phyloP scores from a whole-genome alignment of 2,797 vertebrate species.

The Parotocinclus haroldoi region DNA sequence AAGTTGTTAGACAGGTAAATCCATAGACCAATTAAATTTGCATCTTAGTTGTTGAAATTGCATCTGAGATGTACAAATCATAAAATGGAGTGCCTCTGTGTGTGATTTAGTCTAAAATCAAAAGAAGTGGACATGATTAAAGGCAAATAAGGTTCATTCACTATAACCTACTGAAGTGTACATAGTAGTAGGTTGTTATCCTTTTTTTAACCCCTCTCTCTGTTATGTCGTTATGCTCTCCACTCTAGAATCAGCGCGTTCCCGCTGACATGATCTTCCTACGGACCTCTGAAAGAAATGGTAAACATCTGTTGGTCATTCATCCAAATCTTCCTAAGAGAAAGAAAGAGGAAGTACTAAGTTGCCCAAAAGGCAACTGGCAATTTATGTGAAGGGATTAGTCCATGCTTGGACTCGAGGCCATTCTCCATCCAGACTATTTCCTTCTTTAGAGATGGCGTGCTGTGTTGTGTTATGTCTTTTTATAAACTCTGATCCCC shows the following conservation, averaged over 20 bases:
- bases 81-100: no score
- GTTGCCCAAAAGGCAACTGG: constrained; percentile 9
- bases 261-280: constrained; percentile 99
- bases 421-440: constrained; percentile 2
- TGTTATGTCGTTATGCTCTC: no score
- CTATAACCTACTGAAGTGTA: no score
- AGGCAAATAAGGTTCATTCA: no score
- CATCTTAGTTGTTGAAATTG: no score
- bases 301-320: constrained; percentile 89
- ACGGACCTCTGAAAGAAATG: constrained; percentile 97
- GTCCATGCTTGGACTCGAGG: background rate
- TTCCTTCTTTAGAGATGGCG: constrained; percentile 17
- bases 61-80: no score
- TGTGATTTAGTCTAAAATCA: no score
- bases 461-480: constrained; percentile 11
- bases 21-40: no score
- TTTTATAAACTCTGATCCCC: constrained; percentile 24
- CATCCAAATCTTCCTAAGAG: constrained; percentile 58
- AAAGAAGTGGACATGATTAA: no score
- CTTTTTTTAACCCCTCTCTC: constrained; percentile 33
- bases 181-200: constrained; percentile 14
- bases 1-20: no score
- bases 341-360: constrained; percentile 53
- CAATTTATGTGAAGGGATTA: constrained; percentile 28
- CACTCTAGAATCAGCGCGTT: constrained; percentile 89